Base-by-base conservation (phyloP, 2,888 invertebrate genomes). In the Carpatolechia fugitivella region DNA sequence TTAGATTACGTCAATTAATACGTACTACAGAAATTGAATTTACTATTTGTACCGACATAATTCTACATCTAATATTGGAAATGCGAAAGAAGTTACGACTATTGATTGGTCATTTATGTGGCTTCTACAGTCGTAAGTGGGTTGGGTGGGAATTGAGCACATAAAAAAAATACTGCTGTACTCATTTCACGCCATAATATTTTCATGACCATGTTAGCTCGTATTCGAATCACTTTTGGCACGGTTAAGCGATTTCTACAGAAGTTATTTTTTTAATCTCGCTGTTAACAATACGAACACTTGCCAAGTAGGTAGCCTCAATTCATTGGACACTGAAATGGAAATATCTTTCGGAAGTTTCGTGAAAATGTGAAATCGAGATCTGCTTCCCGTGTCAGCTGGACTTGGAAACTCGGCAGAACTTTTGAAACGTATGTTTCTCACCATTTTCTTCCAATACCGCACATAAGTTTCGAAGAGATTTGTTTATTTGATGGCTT, bases 71-170 rank as follows among this genome's bases (percentile, higher is more conserved):
- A 24, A 35, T 51, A 35, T 55, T 30, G 20, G n/a, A 38, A 30
- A 48, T 54, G 16, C n/a, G 44, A 11, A 18, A 16, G 35, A n/a
- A 41, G 38, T 40, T 51, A 44, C 44, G 51, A 52, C 52, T 55
- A 59, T 56, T 54, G 56, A 53, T 59, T 48, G 48, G 31, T 47
- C 18, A 35, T 54, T 52, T 46, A 14, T 57, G 36, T 29, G 59
- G 59, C 57, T 59, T 59, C 59, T 51, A 48, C 59, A 59, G 55
- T 56, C 52, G 57, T 57, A 57, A 54, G 51, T 55, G 29, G 56
- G 48, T 30, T 44, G 24, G 33, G 6, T 5, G 3, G 33, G 10
- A 18, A 44, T 20, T 11, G 44, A 44, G 44, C 1, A 44, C 20
- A 13, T 29, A 11, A 11, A n/a, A 29, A 20, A n/a, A 11, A 35